A percentile compares a stretch with the other conserved stretches of the same genome.
These are phyloP conservation scores for Lucilia cuprina DNA, from an alignment of 1,140 invertebrate genomes.

Conservation along the genomic window DNA sequence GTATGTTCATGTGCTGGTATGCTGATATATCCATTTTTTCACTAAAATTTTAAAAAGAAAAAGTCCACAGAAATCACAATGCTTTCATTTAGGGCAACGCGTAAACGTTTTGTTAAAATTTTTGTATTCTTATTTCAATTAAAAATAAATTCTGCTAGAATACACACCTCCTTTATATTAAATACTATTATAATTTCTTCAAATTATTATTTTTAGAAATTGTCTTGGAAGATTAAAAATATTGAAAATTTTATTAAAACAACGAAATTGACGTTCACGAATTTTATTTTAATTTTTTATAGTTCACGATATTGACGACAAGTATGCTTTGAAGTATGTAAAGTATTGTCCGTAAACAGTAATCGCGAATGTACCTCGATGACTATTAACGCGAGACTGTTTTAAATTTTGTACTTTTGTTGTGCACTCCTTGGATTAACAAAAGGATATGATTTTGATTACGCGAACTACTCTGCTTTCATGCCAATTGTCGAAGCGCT, in stretches of 20 bases:
- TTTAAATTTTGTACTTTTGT: slow-evolving; percentile 35
- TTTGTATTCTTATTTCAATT: too few relatives aligned
- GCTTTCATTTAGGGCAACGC: neutral
- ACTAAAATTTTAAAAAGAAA: neutral
- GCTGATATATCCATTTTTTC: slow-evolving; percentile 38
- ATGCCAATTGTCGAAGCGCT: slow-evolving; percentile 38
- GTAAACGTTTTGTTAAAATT: neutral
- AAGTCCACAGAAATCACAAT: neutral
- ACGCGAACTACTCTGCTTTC: slow-evolving; percentile 40
- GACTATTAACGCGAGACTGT: neutral
- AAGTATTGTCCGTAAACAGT: neutral
- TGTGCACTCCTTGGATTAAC: slow-evolving; percentile 57
- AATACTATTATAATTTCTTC: neutral
- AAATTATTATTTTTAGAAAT: too few relatives aligned
- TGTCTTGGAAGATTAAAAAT: too few relatives aligned
- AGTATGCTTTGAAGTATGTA: neutral
- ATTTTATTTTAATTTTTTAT: neutral
- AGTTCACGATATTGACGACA: neutral
- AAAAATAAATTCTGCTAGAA: neutral
- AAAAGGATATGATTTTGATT: slow-evolving; percentile 56
- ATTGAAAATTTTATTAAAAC: neutral
- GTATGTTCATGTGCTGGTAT: slow-evolving; percentile 38
- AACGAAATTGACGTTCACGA: neutral
- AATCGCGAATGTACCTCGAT: neutral
- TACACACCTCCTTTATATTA: neutral